Conservation (phyloP, 2,888 invertebrate genomes). For the Allygus modestus region DNA sequence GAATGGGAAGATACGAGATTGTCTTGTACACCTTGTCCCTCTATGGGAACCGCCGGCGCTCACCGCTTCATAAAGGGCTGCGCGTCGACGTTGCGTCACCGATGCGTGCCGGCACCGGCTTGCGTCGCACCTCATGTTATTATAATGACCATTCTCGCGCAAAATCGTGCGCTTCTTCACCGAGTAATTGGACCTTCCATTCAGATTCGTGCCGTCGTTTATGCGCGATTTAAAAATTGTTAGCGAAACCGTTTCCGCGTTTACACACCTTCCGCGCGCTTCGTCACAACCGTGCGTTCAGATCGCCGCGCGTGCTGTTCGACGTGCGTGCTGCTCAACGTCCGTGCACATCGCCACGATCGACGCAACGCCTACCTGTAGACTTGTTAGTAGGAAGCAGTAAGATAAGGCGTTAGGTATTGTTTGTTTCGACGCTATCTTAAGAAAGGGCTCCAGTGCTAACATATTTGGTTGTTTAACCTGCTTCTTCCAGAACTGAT, state of each 20-base stretch:
- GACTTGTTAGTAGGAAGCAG: no score
- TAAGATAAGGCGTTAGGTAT: no score
- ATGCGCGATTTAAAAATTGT: neutral
- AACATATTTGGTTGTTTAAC: no score
- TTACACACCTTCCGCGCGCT: neutral
- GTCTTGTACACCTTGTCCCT: constrained; percentile 8
- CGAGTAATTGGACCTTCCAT: constrained; percentile 17
- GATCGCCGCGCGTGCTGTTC: neutral
- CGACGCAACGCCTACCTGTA: no score
- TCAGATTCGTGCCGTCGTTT: constrained; percentile 14
- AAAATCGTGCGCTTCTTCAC: constrained; percentile 19
- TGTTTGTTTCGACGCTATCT: no score
- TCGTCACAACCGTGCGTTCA: neutral
- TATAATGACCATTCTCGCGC: constrained; percentile 23
- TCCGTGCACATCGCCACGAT: no score
- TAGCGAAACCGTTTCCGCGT: constrained; percentile 1
- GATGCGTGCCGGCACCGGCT: neutral
- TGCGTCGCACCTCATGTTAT: constrained; percentile 12
- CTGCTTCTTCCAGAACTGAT: no score
- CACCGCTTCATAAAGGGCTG: neutral
- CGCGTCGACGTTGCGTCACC: neutral
- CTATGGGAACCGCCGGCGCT: neutral
- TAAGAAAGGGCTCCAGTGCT: no score
- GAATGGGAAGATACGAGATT: neutral
- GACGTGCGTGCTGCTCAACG: no score